Conservation (phyloP, 2,113 vertebrate species). For the Mellivora capensis region DNA sequence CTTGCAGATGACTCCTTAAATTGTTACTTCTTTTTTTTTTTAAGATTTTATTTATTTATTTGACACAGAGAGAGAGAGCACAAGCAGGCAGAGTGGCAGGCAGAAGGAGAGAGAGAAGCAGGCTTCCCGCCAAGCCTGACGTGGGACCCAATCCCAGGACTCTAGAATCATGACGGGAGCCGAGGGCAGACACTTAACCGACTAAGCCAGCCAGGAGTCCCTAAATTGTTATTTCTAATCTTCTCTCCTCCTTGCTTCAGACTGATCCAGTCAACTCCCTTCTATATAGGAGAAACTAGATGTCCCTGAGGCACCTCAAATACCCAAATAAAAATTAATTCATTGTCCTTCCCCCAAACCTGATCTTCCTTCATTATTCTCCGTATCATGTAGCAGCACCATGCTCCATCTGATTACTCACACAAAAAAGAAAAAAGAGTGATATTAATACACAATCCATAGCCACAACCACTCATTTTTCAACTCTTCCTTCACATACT, state of each 20-base stretch:
- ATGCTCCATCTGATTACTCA: not conserved
- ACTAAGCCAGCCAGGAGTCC: too few relatives aligned
- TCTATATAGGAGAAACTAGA: not conserved
- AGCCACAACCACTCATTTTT: not conserved
- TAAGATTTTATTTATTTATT: too few relatives aligned
- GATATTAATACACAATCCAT: not conserved
- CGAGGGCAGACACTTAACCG: too few relatives aligned
- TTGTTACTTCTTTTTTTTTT: not conserved
- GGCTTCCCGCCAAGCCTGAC: too few relatives aligned
- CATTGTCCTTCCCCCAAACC: not conserved
- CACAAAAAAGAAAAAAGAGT: not conserved
- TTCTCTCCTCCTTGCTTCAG: not conserved
- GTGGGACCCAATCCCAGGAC: too few relatives aligned
- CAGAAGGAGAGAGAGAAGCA: too few relatives aligned
- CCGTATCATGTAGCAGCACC: not conserved
- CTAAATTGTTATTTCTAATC: not conserved
- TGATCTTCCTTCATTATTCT: not conserved
- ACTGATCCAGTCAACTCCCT: not conserved
- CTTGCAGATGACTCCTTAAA: not conserved
- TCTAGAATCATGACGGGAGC: too few relatives aligned
- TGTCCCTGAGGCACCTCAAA: not conserved
- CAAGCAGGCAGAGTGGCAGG: too few relatives aligned
- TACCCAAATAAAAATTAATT: not conserved
- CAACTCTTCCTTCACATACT: not conserved
- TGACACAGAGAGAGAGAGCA: too few relatives aligned